phyloP scores from a whole-genome alignment of 1,140 invertebrate species.

The Euura lappo region DNA sequence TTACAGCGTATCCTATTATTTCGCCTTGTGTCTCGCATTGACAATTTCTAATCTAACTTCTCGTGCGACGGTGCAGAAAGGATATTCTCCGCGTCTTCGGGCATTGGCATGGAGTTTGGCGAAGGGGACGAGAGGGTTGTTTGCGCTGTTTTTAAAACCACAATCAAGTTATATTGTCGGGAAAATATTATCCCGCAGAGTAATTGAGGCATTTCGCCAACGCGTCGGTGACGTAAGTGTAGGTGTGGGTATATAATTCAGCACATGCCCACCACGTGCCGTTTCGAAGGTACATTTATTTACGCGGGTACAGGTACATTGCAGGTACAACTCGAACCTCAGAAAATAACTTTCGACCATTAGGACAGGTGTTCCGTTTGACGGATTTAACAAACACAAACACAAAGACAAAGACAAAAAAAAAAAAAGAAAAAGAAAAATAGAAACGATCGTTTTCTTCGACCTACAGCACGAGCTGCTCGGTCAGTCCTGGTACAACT shows the following conservation, averaged over 20 bases:
- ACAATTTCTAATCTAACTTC: too few relatives aligned
- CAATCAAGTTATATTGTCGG: conserved; percentile 53
- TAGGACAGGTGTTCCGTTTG: conserved; percentile 16
- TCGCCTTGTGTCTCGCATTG: too few relatives aligned
- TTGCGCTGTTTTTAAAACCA: conserved; percentile 21
- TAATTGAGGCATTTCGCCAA: conserved; percentile 44
- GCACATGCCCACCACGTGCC: background rate
- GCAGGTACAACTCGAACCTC: too few relatives aligned
- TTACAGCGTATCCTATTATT: too few relatives aligned
- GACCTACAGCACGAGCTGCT: conserved; percentile 78
- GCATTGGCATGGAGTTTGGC: too few relatives aligned
- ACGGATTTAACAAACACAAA: conserved; percentile 20
- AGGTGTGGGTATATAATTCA: background rate
- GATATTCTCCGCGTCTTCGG: too few relatives aligned
- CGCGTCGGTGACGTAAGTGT: background rate
- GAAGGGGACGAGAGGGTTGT: background rate
- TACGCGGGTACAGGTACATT: too few relatives aligned
- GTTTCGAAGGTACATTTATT: too few relatives aligned
- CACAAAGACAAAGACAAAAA: too few relatives aligned
- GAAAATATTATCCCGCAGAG: conserved; percentile 41
- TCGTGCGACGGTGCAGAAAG: too few relatives aligned
- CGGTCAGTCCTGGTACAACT: conserved; percentile 81
- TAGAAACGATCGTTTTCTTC: conserved; percentile 20
- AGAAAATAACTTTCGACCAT: too few relatives aligned
- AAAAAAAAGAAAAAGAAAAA: conserved; percentile 13